A percentile compares a stretch with the other conserved stretches of the same genome.
These are phyloP conservation scores for Alca torda DNA, from an alignment of 2,797 vertebrate species.

Conservation along the genomic window DNA sequence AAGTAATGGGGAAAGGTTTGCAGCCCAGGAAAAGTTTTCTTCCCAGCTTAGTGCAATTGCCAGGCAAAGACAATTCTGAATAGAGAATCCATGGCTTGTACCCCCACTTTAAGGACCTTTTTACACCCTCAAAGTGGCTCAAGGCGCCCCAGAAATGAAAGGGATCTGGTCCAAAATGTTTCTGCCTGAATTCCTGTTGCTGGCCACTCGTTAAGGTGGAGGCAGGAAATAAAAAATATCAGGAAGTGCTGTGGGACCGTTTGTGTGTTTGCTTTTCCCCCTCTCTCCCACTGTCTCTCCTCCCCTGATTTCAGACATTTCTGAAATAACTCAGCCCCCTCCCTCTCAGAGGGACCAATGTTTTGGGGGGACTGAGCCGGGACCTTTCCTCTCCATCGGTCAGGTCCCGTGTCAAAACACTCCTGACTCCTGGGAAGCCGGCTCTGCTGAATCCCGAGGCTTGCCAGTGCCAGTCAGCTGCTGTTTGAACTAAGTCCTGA, in stretches of 20 bases:
- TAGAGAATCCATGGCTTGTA: neutral
- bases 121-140: neutral
- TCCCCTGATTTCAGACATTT: neutral
- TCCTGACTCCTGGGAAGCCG: conserved; percentile 16
- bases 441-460: neutral
- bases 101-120: neutral
- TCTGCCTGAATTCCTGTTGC: neutral
- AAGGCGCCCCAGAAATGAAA: neutral
- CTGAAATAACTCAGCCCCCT: neutral
- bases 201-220: neutral
- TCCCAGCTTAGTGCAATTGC: neutral
- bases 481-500: conserved; percentile 82
- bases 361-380: conserved; percentile 10
- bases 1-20: neutral
- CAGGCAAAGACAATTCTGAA: neutral
- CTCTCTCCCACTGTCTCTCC: neutral
- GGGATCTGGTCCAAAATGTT: neutral
- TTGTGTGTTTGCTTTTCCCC: neutral
- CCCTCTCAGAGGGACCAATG: neutral
- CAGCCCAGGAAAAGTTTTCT: conserved; percentile 11
- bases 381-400: conserved; percentile 12
- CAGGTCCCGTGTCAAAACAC: conserved; percentile 27
- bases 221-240: neutral
- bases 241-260: neutral
- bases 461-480: conserved; percentile 73